Evolutionary conservation across 2,113 vertebrate species (phyloP).

Genomic region (Erinaceus europaeus): DNA sequence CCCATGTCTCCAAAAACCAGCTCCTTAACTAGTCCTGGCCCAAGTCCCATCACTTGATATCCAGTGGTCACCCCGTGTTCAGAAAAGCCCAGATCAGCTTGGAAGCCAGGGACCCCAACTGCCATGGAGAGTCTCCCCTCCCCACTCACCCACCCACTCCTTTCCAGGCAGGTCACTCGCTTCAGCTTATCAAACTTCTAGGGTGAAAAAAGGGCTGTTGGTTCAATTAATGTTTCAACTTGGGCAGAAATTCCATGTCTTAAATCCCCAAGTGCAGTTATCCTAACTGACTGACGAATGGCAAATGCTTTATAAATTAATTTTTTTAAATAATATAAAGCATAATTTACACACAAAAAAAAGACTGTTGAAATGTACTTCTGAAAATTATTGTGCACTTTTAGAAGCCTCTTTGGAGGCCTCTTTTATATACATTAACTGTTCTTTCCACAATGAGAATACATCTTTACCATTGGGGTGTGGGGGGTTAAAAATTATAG

Average conservation of each 20-base stretch:
- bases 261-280: not conserved
- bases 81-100: not conserved
- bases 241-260: not conserved
- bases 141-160: not conserved
- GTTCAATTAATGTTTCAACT: not conserved
- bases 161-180: not conserved
- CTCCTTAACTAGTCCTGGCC: not conserved
- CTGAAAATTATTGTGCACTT: not conserved
- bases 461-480: not conserved
- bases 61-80: not conserved
- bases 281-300: not conserved
- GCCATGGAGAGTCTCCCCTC: not conserved
- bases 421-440: not conserved
- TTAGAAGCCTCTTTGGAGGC: not conserved
- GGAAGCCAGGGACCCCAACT: not conserved
- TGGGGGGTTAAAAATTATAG: not conserved
- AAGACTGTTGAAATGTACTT: not conserved
- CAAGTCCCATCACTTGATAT: not conserved
- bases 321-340: not conserved
- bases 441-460: not conserved
- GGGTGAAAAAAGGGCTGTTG: not conserved
- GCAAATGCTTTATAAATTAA: not conserved
- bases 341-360: not conserved
- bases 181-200: not conserved
- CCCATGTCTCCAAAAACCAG: too few species aligned